Conservation (phyloP, 2,113 vertebrate species). For the Australoheros scitulus region DNA sequence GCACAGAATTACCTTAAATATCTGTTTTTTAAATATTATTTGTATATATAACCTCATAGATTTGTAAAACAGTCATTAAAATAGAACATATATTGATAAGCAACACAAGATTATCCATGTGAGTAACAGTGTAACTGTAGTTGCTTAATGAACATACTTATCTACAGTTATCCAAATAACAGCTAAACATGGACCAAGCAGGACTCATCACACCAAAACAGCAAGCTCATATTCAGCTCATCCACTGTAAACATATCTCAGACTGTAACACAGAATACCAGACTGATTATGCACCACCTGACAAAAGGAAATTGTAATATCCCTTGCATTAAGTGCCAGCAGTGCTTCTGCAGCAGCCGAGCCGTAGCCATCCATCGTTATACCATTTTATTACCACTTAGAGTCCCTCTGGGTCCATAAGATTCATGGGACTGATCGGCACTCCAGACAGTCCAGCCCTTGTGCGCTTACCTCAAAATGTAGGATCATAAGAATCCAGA, state of each 20-base stretch:
- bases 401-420: constrained; percentile 22
- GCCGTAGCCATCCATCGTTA: constrained; percentile 5
- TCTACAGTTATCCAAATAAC: background rate
- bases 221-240: background rate
- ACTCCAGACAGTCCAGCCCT: constrained; percentile 27
- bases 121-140: background rate
- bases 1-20: background rate
- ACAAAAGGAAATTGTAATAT: constrained; percentile 37
- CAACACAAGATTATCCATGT: background rate
- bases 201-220: background rate
- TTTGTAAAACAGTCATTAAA: background rate
- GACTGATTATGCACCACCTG: constrained; percentile 26
- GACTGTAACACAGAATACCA: constrained; percentile 6
- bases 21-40: background rate
- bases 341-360: constrained; percentile 32
- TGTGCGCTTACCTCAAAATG: constrained; percentile 73
- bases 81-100: background rate
- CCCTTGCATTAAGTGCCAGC: constrained; percentile 45
- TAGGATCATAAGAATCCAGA: constrained; percentile 55
- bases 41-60: background rate
- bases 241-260: background rate
- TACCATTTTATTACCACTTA: constrained; percentile 51
- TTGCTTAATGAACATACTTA: background rate
- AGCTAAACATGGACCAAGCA: background rate
- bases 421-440: constrained; percentile 1